Conservation (phyloP, 2,888 invertebrate genomes). For the Eupithecia pulchellata region DNA sequence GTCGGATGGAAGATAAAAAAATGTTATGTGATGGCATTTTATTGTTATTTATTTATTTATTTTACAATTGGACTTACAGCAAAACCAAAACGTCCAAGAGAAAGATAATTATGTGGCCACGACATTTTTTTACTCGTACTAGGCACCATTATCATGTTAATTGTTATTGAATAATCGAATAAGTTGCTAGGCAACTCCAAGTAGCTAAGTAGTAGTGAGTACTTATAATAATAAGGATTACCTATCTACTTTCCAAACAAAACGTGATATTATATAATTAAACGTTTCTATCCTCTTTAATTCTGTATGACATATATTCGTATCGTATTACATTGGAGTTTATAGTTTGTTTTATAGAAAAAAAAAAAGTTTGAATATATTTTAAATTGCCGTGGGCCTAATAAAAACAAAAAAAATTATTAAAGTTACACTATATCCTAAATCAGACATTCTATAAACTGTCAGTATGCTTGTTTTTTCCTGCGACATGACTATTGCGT, state of each 20-base stretch:
- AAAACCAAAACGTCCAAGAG: too few relatives aligned
- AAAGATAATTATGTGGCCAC: too few relatives aligned
- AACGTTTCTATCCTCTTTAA: too few relatives aligned
- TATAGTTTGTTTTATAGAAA: neutral
- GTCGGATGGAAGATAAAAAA: neutral
- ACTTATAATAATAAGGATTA: neutral
- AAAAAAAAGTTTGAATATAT: neutral
- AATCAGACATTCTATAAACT: neutral
- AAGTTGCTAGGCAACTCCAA: neutral
- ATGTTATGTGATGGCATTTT: neutral
- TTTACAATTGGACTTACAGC: too few relatives aligned
- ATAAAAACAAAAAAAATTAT: too few relatives aligned
- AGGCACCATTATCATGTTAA: neutral
- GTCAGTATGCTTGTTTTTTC: neutral
- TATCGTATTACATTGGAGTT: neutral
- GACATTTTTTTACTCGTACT: neutral
- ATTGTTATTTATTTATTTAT: neutral
- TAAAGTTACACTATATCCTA: too few relatives aligned
- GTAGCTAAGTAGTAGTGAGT: neutral
- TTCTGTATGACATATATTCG: too few relatives aligned
- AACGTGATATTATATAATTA: too few relatives aligned
- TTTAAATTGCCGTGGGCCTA: neutral
- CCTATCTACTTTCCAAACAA: neutral
- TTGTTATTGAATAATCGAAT: neutral
- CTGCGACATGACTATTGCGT: conserved; percentile 5